These are phyloP conservation scores for Dendroctonus valens DNA, from an alignment of 1,140 invertebrate species.

Conservation along the genomic window DNA sequence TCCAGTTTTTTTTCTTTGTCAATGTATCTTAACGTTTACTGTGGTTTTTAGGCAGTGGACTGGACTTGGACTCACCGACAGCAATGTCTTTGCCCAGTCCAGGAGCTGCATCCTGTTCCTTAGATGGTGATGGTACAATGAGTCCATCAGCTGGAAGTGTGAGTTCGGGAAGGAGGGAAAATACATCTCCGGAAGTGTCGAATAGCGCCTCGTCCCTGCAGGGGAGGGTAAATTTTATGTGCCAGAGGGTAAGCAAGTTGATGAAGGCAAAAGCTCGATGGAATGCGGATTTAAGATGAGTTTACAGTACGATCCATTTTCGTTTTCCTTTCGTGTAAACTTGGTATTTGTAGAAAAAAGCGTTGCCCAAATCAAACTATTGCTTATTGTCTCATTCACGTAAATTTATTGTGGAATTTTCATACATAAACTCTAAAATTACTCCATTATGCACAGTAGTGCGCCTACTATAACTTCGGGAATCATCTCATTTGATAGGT, in stretches of 20 bases:
- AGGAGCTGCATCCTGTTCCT: conserved; percentile 64
- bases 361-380: conserved; percentile 59
- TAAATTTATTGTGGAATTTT: background rate
- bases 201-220: conserved; percentile 49
- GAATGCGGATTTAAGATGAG: background rate
- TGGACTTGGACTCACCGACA: conserved; percentile 73
- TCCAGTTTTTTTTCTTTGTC: too few species aligned
- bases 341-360: conserved; percentile 19
- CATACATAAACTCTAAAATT: too few species aligned
- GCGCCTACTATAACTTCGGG: too few species aligned
- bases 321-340: background rate
- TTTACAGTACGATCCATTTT: conserved; percentile 17
- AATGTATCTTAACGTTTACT: too few species aligned
- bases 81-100: conserved; percentile 77
- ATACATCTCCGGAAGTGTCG: conserved; percentile 44
- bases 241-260: conserved; percentile 77
- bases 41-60: conserved; percentile 53
- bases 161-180: conserved; percentile 53
- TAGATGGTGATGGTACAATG: conserved; percentile 63
- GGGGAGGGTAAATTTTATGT: conserved; percentile 76
- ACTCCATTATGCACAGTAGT: too few species aligned
- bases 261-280: conserved; percentile 40
- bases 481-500: too few species aligned
- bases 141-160: conserved; percentile 61
- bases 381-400: conserved; percentile 30